Evolutionary conservation across 2,888 invertebrate species (phyloP), one percentile per base, ranked within the genome.

Genomic region (Caradrina kadenii): DNA sequence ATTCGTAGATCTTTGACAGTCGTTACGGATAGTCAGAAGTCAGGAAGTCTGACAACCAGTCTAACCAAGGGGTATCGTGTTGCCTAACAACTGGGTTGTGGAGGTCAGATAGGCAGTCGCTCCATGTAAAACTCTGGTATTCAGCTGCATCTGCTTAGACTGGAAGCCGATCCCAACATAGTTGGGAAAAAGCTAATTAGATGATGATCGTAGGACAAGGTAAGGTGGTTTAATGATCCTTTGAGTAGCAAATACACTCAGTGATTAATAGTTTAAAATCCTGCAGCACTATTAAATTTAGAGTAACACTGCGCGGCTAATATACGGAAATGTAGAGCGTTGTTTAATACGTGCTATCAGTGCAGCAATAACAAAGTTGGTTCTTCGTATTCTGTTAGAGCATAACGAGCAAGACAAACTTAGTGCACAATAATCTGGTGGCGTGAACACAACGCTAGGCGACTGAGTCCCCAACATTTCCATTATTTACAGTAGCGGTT

Each of bases 391-490:
- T 89, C 87, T 83, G 88, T 89, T 89, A 86, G 81, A 87, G 84
- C 84, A 86, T 89, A 91, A 91, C 90, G 83, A 88, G 84, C 86
- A 88, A 90, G 89, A 89, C 89, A 91, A 93, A 93, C 92, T 93
- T 90, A 87, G 87, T 88, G 90, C 86, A 89, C 91, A 91, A 90
- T 93, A 93, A 93, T 92, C 92, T 89, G 85, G 89, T 87, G 85
- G 84, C 83, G 84, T 80, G 83, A 87, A 88, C 88, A 88, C 89
- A 88, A 84, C 88, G 86, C 87, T 86, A 85, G 87, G 86, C 87
- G 86, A 86, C 80, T 84, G 86, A 87, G 84, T 85, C 83, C 65
- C 81, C 83, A 87, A 84, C 86, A 87, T 89, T 91, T 89, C 87
- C 89, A 91, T 93, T 93, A 92, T 92, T 91, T 90, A 90, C 90